phyloP scores from a whole-genome alignment of 2,797 vertebrate genomes.

The Carduelis carduelis region DNA sequence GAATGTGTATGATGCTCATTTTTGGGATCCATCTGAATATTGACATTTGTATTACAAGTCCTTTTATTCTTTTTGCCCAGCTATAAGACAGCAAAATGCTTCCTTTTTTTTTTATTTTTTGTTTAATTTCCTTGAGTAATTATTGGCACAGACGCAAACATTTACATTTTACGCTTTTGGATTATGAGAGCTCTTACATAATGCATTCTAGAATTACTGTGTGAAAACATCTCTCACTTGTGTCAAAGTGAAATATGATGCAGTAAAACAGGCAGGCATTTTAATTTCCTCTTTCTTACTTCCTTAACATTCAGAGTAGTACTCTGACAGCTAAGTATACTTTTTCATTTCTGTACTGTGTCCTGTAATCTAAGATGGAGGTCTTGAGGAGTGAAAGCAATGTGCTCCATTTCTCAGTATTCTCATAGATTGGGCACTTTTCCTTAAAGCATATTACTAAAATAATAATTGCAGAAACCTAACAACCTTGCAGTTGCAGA shows the following conservation, averaged over 20 bases:
- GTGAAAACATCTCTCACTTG: constrained; percentile 12
- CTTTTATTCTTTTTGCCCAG: neutral
- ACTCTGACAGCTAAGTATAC: neutral
- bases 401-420: neutral
- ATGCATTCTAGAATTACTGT: constrained; percentile 12
- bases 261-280: constrained; percentile 2
- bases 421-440: neutral
- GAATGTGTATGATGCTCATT: neutral
- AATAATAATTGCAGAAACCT: neutral
- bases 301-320: neutral
- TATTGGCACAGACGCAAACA: neutral
- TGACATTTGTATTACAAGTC: neutral
- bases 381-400: neutral
- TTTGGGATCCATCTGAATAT: neutral
- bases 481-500: neutral
- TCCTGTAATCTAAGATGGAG: neutral
- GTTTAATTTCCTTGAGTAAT: neutral
- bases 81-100: neutral
- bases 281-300: constrained; percentile 19
- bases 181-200: constrained; percentile 23
- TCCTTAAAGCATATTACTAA: neutral
- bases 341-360: neutral
- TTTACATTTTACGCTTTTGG: neutral
- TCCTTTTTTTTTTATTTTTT: neutral
- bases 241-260: neutral